Evolutionary conservation across 2,888 invertebrate genomes (phyloP).

Genomic region (Microplitis deprimator): DNA sequence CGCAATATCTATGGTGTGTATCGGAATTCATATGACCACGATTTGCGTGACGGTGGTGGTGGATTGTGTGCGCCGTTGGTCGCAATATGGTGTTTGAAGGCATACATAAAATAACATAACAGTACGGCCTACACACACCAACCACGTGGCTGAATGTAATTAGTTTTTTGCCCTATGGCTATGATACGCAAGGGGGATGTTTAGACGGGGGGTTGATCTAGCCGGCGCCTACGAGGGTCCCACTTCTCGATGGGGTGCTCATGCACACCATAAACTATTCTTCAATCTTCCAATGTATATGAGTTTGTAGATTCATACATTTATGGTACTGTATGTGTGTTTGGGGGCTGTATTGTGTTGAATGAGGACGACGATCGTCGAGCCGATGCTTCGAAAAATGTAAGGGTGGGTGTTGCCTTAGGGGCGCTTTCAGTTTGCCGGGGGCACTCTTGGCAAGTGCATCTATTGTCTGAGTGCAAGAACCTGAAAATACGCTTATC

Average conservation of each 20-base stretch:
- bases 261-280: slow-evolving; percentile 29
- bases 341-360: slow-evolving; percentile 41
- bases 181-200: slow-evolving; percentile 60
- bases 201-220: slow-evolving; percentile 50
- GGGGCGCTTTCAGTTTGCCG: slow-evolving; percentile 66
- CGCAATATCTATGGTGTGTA: slow-evolving; percentile 18
- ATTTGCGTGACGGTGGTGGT: slow-evolving; percentile 45
- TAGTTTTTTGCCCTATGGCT: slow-evolving; percentile 67
- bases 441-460: slow-evolving; percentile 67
- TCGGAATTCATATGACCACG: slow-evolving; percentile 58
- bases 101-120: slow-evolving; percentile 40
- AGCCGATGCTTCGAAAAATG: slow-evolving; percentile 37
- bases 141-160: slow-evolving; percentile 66
- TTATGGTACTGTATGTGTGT: neutral
- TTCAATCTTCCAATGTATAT: neutral
- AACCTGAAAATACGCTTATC: slow-evolving; percentile 66
- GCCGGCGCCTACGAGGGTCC: slow-evolving; percentile 53
- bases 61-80: slow-evolving; percentile 53
- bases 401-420: slow-evolving; percentile 56
- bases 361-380: slow-evolving; percentile 44
- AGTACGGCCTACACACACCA: slow-evolving; percentile 27
- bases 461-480: slow-evolving; percentile 65
- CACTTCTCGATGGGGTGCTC: slow-evolving; percentile 36
- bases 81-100: slow-evolving; percentile 60
- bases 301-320: neutral